Conservation (phyloP, 2,888 invertebrate species). For the Liopterus haemorrhoidalis region DNA sequence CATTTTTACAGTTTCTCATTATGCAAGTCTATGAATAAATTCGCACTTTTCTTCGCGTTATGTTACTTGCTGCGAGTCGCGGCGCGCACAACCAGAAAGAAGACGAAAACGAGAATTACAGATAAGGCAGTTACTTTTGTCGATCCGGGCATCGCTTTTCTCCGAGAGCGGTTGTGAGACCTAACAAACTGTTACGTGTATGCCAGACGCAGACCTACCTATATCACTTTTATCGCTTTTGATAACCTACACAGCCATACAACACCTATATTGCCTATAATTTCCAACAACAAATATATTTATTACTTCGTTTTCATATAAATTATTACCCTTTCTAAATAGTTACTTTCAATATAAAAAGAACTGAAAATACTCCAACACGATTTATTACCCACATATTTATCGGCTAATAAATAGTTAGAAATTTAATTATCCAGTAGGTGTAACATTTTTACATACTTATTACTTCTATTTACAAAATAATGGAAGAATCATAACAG, state of each 20-base stretch:
- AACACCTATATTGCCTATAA: constrained; percentile 22
- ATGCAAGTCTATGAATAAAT: constrained; percentile 52
- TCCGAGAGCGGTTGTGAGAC: too few relatives aligned
- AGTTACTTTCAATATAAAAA: too few relatives aligned
- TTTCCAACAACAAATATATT: too few relatives aligned
- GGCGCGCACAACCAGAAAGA: constrained; percentile 18
- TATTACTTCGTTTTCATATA: too few relatives aligned
- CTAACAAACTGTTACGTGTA: constrained; percentile 43
- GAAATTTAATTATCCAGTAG: too few relatives aligned
- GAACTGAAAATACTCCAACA: too few relatives aligned
- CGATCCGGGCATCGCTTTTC: constrained; percentile 9
- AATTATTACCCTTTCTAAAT: too few relatives aligned
- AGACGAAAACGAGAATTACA: constrained; percentile 43
- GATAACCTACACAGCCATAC: constrained; percentile 37
- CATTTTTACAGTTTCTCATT: constrained; percentile 53
- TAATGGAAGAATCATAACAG: too few relatives aligned
- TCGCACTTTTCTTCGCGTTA: constrained; percentile 48
- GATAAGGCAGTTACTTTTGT: constrained; percentile 39
- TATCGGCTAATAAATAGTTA: too few relatives aligned
- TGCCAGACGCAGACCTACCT: constrained; percentile 37
- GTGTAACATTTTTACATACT: too few relatives aligned
- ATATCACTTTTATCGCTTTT: constrained; percentile 44
- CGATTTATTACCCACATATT: too few relatives aligned
- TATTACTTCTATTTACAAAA: too few relatives aligned
- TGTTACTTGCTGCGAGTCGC: constrained; percentile 36